These are phyloP conservation scores for Leuciscus waleckii DNA, from an alignment of 2,797 vertebrate genomes.

Conservation along the genomic window DNA sequence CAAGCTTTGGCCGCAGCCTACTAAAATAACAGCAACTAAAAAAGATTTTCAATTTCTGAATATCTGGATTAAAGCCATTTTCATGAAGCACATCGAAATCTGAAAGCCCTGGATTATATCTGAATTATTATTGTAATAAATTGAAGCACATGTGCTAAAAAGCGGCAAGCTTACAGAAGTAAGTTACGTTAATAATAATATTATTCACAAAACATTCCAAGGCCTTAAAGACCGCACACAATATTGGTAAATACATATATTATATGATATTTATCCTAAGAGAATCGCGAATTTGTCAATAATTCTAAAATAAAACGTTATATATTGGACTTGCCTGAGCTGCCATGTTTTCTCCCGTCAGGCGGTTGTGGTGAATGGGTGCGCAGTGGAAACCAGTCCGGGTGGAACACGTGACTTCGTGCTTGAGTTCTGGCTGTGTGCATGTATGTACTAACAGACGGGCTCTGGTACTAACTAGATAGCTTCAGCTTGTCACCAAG, in stretches of 20 bases:
- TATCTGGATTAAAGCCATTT: neutral
- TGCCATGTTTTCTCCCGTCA: constrained; percentile 61
- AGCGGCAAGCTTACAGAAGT: neutral
- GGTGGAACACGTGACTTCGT: constrained; percentile 12
- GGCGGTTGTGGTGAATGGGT: constrained; percentile 52
- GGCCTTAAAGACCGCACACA: neutral
- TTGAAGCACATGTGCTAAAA: constrained; percentile 40
- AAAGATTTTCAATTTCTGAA: neutral
- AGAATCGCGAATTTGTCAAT: neutral
- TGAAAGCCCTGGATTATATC: neutral
- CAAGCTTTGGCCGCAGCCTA: neutral
- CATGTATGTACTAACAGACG: neutral
- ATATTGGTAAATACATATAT: neutral
- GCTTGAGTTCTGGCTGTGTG: constrained; percentile 13
- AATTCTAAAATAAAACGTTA: neutral
- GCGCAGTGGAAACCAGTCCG: constrained; percentile 52
- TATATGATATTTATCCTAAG: neutral
- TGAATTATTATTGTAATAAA: neutral
- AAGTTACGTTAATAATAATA: neutral
- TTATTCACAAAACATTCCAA: neutral
- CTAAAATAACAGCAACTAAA: neutral
- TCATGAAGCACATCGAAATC: neutral
- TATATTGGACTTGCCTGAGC: constrained; percentile 57
- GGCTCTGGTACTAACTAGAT: neutral
- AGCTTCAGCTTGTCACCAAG: neutral